phyloP scores from a whole-genome alignment of 2,888 invertebrate genomes.

The Pachliopta kotzebuea region DNA sequence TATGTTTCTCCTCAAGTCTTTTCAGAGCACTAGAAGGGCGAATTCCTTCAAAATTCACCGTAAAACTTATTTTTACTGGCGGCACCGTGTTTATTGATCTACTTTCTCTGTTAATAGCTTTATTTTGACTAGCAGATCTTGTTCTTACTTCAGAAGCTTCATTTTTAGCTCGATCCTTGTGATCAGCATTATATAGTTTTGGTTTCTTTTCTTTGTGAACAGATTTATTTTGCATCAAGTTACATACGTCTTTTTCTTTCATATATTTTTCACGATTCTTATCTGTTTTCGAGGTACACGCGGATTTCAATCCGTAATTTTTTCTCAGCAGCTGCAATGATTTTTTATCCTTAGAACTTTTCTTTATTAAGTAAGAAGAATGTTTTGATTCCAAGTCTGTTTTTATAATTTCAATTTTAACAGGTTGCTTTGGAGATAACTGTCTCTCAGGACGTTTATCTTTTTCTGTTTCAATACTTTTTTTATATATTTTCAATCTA shows the following conservation, averaged over 20 bases:
- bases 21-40: conserved; percentile 57
- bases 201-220: conserved; percentile 22
- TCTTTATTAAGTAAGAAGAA: conserved; percentile 61
- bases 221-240: conserved; percentile 30
- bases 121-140: conserved; percentile 46
- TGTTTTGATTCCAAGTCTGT: conserved; percentile 36
- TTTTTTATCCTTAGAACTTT: conserved; percentile 44
- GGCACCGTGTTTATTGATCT: conserved; percentile 36
- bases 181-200: conserved; percentile 1
- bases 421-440: conserved; percentile 35
- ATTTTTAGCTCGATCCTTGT: conserved; percentile 29
- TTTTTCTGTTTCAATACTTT: conserved; percentile 50
- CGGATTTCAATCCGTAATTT: conserved; percentile 43
- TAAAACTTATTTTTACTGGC: conserved; percentile 65
- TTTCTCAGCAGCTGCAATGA: conserved; percentile 39
- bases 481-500: conserved; percentile 66
- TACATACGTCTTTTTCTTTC: conserved; percentile 31
- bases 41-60: conserved; percentile 58
- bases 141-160: conserved; percentile 35
- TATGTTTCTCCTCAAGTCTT: conserved; percentile 67
- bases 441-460: conserved; percentile 40
- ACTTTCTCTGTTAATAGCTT: conserved; percentile 45
- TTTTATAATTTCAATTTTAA: conserved; percentile 34
- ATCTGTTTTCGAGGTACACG: conserved; percentile 38
- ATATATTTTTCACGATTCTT: conserved; percentile 27